phyloP scores from a whole-genome alignment of 2,113 vertebrate species.

The Poeciliopsis prolifica region DNA sequence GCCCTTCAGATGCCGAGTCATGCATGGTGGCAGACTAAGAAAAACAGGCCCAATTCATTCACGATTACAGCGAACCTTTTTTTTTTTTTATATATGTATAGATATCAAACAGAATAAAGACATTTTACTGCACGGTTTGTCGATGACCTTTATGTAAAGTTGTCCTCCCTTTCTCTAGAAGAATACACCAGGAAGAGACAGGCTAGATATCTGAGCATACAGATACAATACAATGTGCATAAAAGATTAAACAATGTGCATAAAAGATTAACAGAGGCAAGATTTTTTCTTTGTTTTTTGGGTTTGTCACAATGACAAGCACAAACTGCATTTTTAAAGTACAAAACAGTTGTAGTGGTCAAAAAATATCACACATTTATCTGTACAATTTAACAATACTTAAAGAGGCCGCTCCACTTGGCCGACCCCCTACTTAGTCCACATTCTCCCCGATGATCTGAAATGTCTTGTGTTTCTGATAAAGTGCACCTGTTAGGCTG shows the following conservation, averaged over 20 bases:
- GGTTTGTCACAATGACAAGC: conserved; percentile 84
- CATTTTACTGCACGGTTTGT: conserved; percentile 44
- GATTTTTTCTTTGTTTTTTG: conserved; percentile 53
- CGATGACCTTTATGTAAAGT: conserved; percentile 84
- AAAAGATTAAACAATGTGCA: conserved; percentile 84
- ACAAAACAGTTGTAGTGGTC: conserved; percentile 88
- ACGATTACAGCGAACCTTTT: not conserved
- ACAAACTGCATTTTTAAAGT: conserved; percentile 83
- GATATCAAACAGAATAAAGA: conserved; percentile 3
- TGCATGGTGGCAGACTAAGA: conserved; percentile 72
- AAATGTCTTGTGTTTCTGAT: conserved; percentile 73
- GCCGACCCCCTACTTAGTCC: conserved; percentile 36
- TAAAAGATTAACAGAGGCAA: conserved; percentile 84
- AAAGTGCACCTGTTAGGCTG: conserved; percentile 80
- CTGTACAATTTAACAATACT: conserved; percentile 86
- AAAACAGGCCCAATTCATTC: not conserved
- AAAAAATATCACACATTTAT: conserved; percentile 88
- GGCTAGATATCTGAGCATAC: conserved; percentile 85
- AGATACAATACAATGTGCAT: conserved; percentile 86
- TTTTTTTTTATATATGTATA: not conserved
- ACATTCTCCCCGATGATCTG: conserved; percentile 63
- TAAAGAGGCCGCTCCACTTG: conserved; percentile 62
- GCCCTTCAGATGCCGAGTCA: conserved; percentile 75
- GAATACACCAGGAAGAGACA: conserved; percentile 80
- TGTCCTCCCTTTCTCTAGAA: conserved; percentile 81